Evolutionary conservation across 2,113 vertebrate species (phyloP).

Genomic region (Alosa alosa): DNA sequence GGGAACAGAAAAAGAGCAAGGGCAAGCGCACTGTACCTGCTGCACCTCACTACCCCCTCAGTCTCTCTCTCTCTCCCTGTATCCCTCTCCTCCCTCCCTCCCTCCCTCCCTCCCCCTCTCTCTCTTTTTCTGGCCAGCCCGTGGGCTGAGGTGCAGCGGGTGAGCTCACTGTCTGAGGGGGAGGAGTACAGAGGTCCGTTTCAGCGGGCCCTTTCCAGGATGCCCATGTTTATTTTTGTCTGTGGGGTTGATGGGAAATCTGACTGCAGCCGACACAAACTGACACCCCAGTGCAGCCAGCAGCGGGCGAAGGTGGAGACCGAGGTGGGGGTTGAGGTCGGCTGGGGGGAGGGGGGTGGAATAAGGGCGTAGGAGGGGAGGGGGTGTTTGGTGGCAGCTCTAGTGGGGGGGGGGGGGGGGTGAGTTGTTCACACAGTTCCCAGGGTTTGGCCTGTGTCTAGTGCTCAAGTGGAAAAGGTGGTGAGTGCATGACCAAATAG

Average conservation of each 20-base stretch:
- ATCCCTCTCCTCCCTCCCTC: too few relatives aligned
- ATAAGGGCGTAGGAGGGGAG: not conserved
- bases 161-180: conserved; percentile 58
- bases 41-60: not conserved
- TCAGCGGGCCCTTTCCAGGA: conserved; percentile 55
- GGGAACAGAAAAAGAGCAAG: not conserved
- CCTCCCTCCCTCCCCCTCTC: not conserved
- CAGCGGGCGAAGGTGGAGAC: conserved; percentile 20
- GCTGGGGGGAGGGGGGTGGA: not conserved
- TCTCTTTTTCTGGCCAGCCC: not conserved
- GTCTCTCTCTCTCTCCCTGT: not conserved
- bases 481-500: conserved; percentile 13
- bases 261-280: conserved; percentile 56
- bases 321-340: not conserved
- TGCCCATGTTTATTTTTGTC: conserved; percentile 62
- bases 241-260: conserved; percentile 59
- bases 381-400: not conserved
- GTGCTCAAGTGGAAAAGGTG: conserved; percentile 15
- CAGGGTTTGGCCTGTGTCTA: not conserved
- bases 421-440: conserved; percentile 20
- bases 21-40: conserved; percentile 36
- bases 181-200: conserved; percentile 52
- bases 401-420: conserved; percentile 11
- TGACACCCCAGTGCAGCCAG: conserved; percentile 53
- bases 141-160: conserved; percentile 32